phyloP scores from a whole-genome alignment of 2,797 vertebrate species.

The Chelidonichthys spinosus region DNA sequence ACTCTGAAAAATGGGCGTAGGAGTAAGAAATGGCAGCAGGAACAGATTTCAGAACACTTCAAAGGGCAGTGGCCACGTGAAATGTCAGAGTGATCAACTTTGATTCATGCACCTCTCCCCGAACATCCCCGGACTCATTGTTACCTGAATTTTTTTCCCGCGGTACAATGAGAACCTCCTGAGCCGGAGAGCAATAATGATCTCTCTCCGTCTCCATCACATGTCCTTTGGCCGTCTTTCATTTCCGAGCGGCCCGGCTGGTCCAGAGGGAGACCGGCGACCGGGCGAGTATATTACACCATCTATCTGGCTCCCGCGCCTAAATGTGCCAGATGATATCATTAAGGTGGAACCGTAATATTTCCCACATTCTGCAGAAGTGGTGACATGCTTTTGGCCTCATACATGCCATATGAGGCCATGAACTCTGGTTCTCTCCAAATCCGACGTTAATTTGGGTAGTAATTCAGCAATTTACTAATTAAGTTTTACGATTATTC shows the following conservation, averaged over 20 bases:
- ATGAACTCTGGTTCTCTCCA: neutral
- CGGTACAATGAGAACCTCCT: neutral
- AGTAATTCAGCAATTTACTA: no score
- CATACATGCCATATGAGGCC: neutral
- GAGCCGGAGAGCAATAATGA: neutral
- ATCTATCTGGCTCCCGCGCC: conserved; percentile 21
- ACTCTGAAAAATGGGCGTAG: neutral
- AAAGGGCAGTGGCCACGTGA: conserved; percentile 16
- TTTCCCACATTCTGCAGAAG: conserved; percentile 8
- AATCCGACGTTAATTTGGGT: no score
- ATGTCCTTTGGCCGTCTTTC: neutral
- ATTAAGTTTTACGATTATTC: no score
- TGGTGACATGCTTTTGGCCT: neutral
- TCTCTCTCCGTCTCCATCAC: neutral
- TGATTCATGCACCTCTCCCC: conserved; percentile 18
- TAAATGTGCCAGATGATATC: conserved; percentile 14
- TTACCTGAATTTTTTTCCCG: conserved; percentile 1
- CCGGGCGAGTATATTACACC: conserved; percentile 2
- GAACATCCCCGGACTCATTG: conserved; percentile 1
- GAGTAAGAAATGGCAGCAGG: conserved; percentile 7
- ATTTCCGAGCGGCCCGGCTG: neutral
- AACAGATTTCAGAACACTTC: conserved; percentile 19
- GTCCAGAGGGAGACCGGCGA: conserved; percentile 6
- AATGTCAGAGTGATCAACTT: conserved; percentile 20
- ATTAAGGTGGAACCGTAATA: conserved; percentile 4